These are phyloP conservation scores for Enteromius thamalakanensis DNA, from an alignment of 2,797 vertebrate genomes.

Conservation along the genomic window DNA sequence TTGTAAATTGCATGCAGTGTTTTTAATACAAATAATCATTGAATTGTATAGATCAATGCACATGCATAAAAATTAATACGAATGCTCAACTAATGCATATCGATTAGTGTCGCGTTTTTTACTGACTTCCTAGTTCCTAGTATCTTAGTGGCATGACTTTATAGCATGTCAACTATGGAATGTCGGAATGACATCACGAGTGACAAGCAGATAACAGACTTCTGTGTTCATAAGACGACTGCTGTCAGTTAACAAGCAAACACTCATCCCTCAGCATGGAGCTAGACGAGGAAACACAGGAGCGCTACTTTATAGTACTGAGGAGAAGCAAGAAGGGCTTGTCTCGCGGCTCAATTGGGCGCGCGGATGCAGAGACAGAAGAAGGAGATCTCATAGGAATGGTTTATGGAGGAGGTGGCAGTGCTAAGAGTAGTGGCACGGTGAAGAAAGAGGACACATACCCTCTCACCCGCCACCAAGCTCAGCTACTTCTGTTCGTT, in stretches of 20 bases:
- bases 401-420: slow-evolving; percentile 62
- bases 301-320: slow-evolving; percentile 75
- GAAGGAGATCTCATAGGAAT: slow-evolving; percentile 69
- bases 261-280: slow-evolving; percentile 65
- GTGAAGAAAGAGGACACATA: slow-evolving; percentile 72
- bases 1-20: not conserved
- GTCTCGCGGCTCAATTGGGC: slow-evolving; percentile 71
- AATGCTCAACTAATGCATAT: not conserved
- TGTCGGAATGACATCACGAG: slow-evolving; percentile 28
- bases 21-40: not conserved
- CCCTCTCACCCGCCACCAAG: slow-evolving; percentile 76
- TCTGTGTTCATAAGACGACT: not conserved
- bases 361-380: slow-evolving; percentile 65
- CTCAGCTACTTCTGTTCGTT: slow-evolving; percentile 78
- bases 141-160: not conserved
- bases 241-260: slow-evolving; percentile 11
- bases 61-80: not conserved
- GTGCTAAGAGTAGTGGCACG: slow-evolving; percentile 66
- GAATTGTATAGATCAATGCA: not conserved
- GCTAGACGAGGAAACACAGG: slow-evolving; percentile 55
- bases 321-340: slow-evolving; percentile 73
- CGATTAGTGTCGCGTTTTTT: not conserved
- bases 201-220: not conserved
- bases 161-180: not conserved
- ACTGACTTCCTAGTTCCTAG: not conserved